These are phyloP conservation scores for Saccostrea echinata DNA, from an alignment of 1,140 invertebrate species.

Conservation along the genomic window DNA sequence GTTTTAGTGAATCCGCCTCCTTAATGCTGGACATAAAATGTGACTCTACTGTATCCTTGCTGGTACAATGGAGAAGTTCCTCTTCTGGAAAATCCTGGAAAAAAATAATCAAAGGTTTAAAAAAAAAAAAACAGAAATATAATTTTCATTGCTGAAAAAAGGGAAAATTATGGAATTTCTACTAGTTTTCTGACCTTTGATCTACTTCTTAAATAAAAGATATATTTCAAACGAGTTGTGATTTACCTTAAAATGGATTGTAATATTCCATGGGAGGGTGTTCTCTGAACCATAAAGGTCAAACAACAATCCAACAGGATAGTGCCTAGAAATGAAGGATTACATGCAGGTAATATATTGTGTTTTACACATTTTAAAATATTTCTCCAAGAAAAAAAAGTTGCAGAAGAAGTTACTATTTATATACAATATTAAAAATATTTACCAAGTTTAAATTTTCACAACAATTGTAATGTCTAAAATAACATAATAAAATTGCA, in stretches of 20 bases:
- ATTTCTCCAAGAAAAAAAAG: not conserved
- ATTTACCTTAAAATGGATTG: slow-evolving; percentile 93
- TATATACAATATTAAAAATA: too few relatives aligned
- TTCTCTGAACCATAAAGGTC: slow-evolving; percentile 89
- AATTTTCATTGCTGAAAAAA: too few relatives aligned
- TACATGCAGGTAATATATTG: slow-evolving; percentile 28
- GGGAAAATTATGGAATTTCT: too few relatives aligned
- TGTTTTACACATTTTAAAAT: not conserved
- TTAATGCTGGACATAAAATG: slow-evolving; percentile 97
- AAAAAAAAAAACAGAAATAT: too few relatives aligned
- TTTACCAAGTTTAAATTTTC: too few relatives aligned
- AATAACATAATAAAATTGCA: too few relatives aligned
- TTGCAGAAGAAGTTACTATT: too few relatives aligned
- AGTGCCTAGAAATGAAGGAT: slow-evolving; percentile 85
- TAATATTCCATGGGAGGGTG: slow-evolving; percentile 94
- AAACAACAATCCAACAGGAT: slow-evolving; percentile 96
- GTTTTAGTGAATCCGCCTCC: slow-evolving; percentile 98
- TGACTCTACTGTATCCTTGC: slow-evolving; percentile 93
- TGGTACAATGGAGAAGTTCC: slow-evolving; percentile 80
- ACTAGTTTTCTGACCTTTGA: too few relatives aligned
- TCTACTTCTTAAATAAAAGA: not conserved
- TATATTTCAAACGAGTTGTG: slow-evolving; percentile 1
- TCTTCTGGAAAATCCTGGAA: slow-evolving; percentile 81
- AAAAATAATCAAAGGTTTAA: too few relatives aligned
- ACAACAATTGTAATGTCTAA: too few relatives aligned